phyloP scores from a whole-genome alignment of 2,888 invertebrate genomes.

The Homarus gammarus region DNA sequence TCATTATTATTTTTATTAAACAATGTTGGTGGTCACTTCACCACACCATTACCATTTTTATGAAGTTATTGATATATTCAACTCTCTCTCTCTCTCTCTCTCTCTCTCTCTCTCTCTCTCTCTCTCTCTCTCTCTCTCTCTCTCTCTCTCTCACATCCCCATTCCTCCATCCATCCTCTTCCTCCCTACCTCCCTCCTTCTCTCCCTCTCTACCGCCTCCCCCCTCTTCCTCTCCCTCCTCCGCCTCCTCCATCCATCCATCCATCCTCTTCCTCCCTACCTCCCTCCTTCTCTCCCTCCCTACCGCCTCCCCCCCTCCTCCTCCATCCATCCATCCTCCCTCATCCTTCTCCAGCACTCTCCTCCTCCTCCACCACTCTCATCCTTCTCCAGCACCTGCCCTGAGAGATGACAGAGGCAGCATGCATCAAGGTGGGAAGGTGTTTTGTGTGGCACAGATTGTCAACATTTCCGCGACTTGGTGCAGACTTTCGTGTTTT shows the following conservation, averaged over 20 bases:
- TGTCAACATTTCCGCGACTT: slow-evolving; percentile 15
- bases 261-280: background rate
- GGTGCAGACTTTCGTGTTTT: background rate
- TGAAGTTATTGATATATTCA: background rate
- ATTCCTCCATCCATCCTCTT: background rate
- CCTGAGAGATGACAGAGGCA: background rate
- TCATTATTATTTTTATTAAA: too few species aligned
- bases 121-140: background rate
- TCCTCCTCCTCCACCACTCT: slow-evolving; percentile 41
- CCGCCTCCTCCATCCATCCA: background rate
- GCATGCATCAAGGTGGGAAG: background rate
- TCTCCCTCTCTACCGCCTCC: background rate
- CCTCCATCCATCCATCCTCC: too few species aligned
- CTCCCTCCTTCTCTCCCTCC: background rate
- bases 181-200: background rate
- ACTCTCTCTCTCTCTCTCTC: background rate
- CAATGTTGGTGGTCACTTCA: too few species aligned
- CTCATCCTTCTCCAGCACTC: slow-evolving; percentile 30
- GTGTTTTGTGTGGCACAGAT: background rate
- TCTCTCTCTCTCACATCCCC: background rate
- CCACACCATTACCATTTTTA: too few species aligned
- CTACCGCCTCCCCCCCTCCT: background rate
- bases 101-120: slow-evolving; percentile 5
- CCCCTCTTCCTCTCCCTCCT: background rate
- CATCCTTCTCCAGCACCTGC: background rate